phyloP scores from a whole-genome alignment of 2,888 invertebrate genomes.

The Thymelicus acteon region DNA sequence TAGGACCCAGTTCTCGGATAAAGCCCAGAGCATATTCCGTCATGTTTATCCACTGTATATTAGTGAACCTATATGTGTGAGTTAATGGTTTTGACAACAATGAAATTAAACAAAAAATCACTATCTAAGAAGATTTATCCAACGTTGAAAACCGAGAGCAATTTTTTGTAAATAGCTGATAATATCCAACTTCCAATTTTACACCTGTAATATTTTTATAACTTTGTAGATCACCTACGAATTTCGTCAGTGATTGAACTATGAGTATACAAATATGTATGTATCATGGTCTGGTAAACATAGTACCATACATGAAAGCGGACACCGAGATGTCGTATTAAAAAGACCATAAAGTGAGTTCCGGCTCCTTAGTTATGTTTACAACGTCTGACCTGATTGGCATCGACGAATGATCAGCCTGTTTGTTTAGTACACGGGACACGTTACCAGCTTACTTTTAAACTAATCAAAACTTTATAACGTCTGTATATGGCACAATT shows the following conservation, averaged over 20 bases:
- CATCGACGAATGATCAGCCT: slow-evolving; percentile 40
- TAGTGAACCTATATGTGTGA: no score
- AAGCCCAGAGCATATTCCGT: no score
- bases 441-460: background rate
- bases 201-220: no score
- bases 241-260: background rate
- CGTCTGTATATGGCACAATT: slow-evolving; percentile 1
- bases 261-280: background rate
- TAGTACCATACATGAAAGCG: background rate
- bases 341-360: slow-evolving; percentile 46
- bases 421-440: slow-evolving; percentile 51
- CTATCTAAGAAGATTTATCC: no score
- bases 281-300: background rate
- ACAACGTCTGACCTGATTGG: slow-evolving; percentile 56
- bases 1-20: no score
- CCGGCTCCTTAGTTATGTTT: slow-evolving; percentile 40
- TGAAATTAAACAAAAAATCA: no score
- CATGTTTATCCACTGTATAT: no score
- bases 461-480: slow-evolving; percentile 1
- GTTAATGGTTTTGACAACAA: no score
- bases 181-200: no score
- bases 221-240: no score
- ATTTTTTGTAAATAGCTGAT: no score
- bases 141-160: no score
- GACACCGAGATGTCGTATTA: slow-evolving; percentile 9